Percentiles rank a stretch among this genome's conserved stretches.
phyloP scores from a whole-genome alignment of 2,113 vertebrate genomes.

The Gulo gulo region DNA sequence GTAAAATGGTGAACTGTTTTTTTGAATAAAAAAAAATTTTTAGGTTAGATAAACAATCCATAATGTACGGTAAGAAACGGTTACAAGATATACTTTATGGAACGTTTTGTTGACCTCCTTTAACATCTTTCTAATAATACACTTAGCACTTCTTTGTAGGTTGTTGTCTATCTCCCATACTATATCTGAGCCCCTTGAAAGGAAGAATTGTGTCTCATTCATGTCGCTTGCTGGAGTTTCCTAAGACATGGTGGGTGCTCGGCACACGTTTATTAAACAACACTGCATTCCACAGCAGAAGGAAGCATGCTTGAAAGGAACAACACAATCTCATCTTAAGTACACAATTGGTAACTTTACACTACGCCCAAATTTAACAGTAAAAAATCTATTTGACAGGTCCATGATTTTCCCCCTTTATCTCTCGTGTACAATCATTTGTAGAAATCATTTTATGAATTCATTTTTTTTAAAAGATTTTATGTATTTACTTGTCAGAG shows the following conservation, averaged over 20 bases:
- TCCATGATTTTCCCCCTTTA: not conserved
- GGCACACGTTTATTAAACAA: not conserved
- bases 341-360: not conserved
- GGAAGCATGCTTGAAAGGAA: not conserved
- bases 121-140: not conserved
- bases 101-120: not conserved
- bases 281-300: not conserved
- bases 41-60: not conserved
- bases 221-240: not conserved
- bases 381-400: not conserved
- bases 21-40: not conserved
- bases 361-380: not conserved
- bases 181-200: not conserved
- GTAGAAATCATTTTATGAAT: not conserved
- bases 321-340: not conserved
- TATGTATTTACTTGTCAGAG: no score
- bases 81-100: not conserved
- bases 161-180: not conserved
- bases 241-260: not conserved
- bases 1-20: not conserved
- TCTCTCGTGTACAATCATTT: not conserved
- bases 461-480: not conserved
- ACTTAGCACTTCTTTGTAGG: not conserved
- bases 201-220: not conserved
- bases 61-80: not conserved